Conservation (phyloP, 2,113 vertebrate genomes). For the Fregetta grallaria region DNA sequence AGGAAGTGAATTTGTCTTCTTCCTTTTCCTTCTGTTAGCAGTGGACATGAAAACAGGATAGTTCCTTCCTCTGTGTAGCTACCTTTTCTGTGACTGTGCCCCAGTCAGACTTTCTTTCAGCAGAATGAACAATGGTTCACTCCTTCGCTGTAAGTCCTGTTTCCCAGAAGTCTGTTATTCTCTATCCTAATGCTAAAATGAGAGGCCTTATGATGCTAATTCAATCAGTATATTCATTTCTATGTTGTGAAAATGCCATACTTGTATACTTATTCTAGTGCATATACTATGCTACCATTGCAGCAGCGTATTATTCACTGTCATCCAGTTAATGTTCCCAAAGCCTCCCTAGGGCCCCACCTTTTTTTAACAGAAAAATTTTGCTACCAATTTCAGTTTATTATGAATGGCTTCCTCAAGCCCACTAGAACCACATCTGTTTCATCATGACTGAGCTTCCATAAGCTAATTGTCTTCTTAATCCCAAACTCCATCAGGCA, state of each 20-base stretch:
- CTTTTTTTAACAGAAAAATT: not conserved
- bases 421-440: not conserved
- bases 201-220: not conserved
- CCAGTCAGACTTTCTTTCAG: not conserved
- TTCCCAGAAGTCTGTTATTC: not conserved
- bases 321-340: not conserved
- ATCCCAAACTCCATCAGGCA: not conserved
- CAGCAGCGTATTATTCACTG: not conserved
- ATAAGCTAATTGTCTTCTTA: not conserved
- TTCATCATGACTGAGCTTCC: not conserved
- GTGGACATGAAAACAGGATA: not conserved
- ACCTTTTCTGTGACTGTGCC: not conserved
- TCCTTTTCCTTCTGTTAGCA: not conserved
- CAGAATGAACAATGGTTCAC: not conserved
- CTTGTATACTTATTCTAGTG: not conserved
- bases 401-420: not conserved
- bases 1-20: not conserved
- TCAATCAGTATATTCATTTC: not conserved
- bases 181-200: not conserved
- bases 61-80: not conserved
- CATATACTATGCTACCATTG: not conserved
- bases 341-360: accelerated
- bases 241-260: not conserved
- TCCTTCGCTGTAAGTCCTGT: not conserved
- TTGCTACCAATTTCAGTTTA: not conserved